Base-by-base conservation (phyloP, 1,140 invertebrate genomes). In the Lanistes nyassanus region DNA sequence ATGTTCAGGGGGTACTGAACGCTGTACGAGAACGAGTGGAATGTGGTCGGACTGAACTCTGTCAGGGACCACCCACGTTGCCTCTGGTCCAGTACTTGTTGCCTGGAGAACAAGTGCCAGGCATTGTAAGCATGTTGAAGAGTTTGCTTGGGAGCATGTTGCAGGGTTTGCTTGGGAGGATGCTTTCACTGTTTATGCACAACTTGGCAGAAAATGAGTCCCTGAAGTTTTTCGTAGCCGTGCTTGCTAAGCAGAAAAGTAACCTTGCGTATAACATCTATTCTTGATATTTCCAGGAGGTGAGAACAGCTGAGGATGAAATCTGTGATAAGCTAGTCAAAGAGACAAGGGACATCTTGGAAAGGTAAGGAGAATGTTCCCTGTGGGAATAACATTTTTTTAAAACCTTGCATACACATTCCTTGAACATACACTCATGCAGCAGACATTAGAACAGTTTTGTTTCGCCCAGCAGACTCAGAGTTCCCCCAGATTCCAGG, bases 1-100 rank as follows among this genome's bases (percentile, higher is more conserved):
- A 97, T 87, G 84, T 96, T 23, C 94, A 96, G 29, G 77, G 84
- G 21, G 80, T 89, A 47, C 73, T 88, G n/a, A 74, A 84, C 37
- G 76, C 83, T 34, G 78, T 88, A 21, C 81, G 87, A 64, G 82
- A 85, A 62, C 78, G 86, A 51, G 74, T 86, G 47, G 85, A 85
- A 60, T 82, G 81, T 47, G 79, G 84, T 51, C 73, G 75, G 5
- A 79, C 82, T 6, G 72, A 81, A 51, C 71, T 77, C 21, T 56
- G 64, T 31, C 56, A 77, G 7, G 42, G 73, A 26, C 78, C 70
- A 56, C 76, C 82, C 19, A 83, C 83, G 13, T 67, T 81, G 58
- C 78, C 82, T 37, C 70, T 86, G 21, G 78, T 75, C 72, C 79
- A 79, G 55, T 95, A 94, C 85, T 90, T 95, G 23, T 88, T 94